phyloP scores from a whole-genome alignment of 2,797 vertebrate genomes.

The Tarsius wallacei region DNA sequence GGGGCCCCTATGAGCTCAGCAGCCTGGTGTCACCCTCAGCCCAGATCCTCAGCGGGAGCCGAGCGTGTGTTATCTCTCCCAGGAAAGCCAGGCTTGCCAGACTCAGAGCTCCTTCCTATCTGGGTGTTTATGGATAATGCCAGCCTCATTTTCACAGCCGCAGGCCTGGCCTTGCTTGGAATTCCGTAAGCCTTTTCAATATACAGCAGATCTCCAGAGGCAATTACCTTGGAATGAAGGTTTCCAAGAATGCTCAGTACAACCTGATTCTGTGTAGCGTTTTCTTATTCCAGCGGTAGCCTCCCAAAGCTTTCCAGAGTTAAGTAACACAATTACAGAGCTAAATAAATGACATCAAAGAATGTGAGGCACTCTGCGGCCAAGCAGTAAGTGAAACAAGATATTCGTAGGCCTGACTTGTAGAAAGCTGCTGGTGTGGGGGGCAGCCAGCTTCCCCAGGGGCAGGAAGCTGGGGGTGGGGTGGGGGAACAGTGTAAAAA shows the following conservation, averaged over 20 bases:
- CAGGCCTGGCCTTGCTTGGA: not conserved
- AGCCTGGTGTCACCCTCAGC: not conserved
- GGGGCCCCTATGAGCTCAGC: not conserved
- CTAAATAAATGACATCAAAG: slow-evolving; percentile 55
- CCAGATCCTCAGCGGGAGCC: not conserved
- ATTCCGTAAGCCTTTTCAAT: slow-evolving; percentile 47
- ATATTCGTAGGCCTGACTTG: not conserved
- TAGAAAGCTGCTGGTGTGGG: not conserved
- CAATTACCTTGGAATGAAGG: slow-evolving; percentile 41
- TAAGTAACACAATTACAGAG: slow-evolving; percentile 69
- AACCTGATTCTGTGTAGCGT: not conserved
- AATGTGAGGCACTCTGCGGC: not conserved
- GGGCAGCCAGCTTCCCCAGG: not conserved
- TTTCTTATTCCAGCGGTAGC: slow-evolving; percentile 56
- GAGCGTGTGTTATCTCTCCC: fast-evolving
- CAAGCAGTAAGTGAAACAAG: not conserved
- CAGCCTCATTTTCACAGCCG: not conserved
- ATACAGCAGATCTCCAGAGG: slow-evolving; percentile 42
- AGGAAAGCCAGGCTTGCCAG: not conserved
- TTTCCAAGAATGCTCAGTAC: slow-evolving; percentile 44
- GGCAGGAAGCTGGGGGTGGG: not conserved
- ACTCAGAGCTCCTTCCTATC: not conserved
- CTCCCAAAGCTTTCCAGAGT: slow-evolving; percentile 64
- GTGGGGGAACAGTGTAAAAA: fast-evolving
- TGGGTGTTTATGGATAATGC: not conserved